Conservation (phyloP, 2,113 vertebrate genomes). For the Martes martes region DNA sequence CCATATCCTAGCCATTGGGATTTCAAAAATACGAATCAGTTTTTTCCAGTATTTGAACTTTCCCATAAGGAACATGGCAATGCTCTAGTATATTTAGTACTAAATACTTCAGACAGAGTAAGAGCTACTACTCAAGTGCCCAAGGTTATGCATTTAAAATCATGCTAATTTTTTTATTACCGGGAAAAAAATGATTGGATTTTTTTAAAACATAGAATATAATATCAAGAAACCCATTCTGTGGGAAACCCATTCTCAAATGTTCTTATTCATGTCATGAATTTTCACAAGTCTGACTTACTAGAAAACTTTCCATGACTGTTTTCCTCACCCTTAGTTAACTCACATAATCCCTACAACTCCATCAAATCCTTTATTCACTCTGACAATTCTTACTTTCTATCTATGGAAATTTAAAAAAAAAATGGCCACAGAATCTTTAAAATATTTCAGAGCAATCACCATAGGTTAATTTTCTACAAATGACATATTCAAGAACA, state of each 20-base stretch:
- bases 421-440: not conserved
- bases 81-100: not conserved
- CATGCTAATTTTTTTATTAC: not conserved
- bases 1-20: not conserved
- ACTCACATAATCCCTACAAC: not conserved
- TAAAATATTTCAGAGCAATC: constrained; percentile 19
- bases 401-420: not conserved
- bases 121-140: not conserved
- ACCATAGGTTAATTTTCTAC: constrained; percentile 38
- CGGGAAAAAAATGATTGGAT: not conserved
- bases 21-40: not conserved
- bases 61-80: not conserved
- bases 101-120: not conserved
- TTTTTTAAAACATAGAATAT: not conserved
- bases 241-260: not conserved
- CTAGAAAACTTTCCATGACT: not conserved
- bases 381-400: not conserved
- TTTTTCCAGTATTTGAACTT: not conserved
- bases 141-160: not conserved
- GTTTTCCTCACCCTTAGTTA: not conserved
- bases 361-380: not conserved
- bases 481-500: constrained; percentile 44
- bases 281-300: not conserved
- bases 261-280: not conserved
- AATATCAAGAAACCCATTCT: not conserved